Base-by-base conservation (phyloP, 1,140 invertebrate genomes). In the Lasaia peninsularis region DNA sequence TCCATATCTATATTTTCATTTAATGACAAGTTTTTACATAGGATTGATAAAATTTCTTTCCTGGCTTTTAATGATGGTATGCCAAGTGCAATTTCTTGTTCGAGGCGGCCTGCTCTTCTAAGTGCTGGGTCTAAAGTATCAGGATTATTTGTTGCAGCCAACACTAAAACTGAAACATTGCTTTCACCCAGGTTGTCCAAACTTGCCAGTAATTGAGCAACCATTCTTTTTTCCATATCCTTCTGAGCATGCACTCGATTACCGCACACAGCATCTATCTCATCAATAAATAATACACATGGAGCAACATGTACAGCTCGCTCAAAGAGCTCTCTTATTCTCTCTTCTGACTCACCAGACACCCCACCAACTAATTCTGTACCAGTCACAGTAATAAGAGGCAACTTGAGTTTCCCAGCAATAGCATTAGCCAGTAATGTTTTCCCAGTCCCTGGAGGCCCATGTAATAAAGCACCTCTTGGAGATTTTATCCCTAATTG, bases 141-240 rank as follows among this genome's bases (percentile, higher is more conserved):
- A 0, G 97, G 95, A 62, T 96, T 92, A 84, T 98, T 99, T 58
- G 98, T 99, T 7, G 98, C 98, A 16, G 97, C 98, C 69, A 99
- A 93, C 8, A 99, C 93, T 28, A 99, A 79, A 3, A 99, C 94
- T 58, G 92, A 91, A 34, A 92, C 90, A 18, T 92, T 93, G 68
- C 90, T 91, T 73, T 94, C 92, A 73, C 86, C 90, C 18, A 96
- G 79, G 93, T 93, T 94, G 91, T 99, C 98, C 71, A 99, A 90
- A 70, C 95, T 97, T 7, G 93, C 93, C 5, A 98, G 89, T 32
- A 99, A 88, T 85, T 99, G 98, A 12, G 97, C 93, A 3, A 99
- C 98, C 82, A 99, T 98, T 69, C 98, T 89, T 63, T 94, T 92
- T 75, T 99, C 97, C 97, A 99, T 99, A 78, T 98, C 97, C 80